Conservation (phyloP, 2,888 invertebrate genomes). For the Caenorhabditis sinica region DNA sequence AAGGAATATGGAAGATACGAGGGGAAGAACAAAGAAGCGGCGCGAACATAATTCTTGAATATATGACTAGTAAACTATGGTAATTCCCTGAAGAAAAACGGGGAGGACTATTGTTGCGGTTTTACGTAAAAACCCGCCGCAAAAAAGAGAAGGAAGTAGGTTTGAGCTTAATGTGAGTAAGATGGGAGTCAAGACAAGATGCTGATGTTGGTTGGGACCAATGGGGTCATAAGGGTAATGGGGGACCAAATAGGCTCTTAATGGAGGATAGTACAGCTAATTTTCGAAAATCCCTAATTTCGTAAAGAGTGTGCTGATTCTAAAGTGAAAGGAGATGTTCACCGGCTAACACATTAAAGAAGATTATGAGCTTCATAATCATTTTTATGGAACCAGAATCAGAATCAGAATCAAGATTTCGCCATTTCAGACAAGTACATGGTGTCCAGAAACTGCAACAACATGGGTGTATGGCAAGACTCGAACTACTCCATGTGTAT, state of each 20-base stretch:
- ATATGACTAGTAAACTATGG: slow-evolving; percentile 46
- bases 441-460: slow-evolving; percentile 76
- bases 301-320: too few species aligned
- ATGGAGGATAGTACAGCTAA: too few species aligned
- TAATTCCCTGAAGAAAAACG: slow-evolving; percentile 42
- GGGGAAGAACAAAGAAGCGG: slow-evolving; percentile 21
- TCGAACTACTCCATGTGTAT: slow-evolving; percentile 80
- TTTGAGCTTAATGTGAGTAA: slow-evolving; percentile 8
- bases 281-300: too few species aligned
- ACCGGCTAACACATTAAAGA: too few species aligned
- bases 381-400: too few species aligned
- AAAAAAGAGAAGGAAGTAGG: background rate
- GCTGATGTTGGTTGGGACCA: background rate
- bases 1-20: slow-evolving; percentile 1
- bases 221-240: background rate
- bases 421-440: slow-evolving; percentile 73
- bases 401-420: background rate
- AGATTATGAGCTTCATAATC: too few species aligned
- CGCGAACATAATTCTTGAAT: slow-evolving; percentile 48
- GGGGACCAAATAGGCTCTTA: too few species aligned
- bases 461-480: slow-evolving; percentile 78
- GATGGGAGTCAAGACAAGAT: background rate
- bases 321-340: too few species aligned
- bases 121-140: slow-evolving; percentile 2
- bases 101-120: slow-evolving; percentile 22